Evolutionary conservation across 2,113 vertebrate genomes (phyloP), one percentile per base, ranked within the genome.

Genomic region (Ophiodon elongatus): DNA sequence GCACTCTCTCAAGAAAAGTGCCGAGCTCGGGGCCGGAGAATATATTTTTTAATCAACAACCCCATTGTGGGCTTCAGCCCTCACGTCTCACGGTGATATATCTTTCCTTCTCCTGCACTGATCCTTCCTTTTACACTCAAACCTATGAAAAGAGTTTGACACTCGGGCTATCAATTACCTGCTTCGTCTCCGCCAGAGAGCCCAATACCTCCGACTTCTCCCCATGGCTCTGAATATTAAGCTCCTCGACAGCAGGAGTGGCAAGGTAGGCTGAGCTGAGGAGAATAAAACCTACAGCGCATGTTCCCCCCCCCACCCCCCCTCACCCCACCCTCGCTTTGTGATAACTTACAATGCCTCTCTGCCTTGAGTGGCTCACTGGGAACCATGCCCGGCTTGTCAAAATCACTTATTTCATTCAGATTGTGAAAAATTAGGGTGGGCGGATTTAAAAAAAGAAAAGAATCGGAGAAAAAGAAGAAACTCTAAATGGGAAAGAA

Each of bases 121-220:
- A 87, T 85, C 78, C 79, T n/a, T 73, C 65, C 65, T 76, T n/a
- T 78, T 84, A 70, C 73, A 74, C 68, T 59, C 29, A 33, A 68
- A 82, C 83, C 41, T 17, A 41, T 82, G 80, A 91, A 90, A 90
- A 59, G 73, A 76, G 83, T 88, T 72, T 85, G 83, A 90, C 82
- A 79, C 82, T 83, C 74, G 0, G 79, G 85, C 83, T 85, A 92
- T 92, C 86, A 88, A 90, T 87, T 89, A 88, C 83, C 70, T 73
- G 85, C 82, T 88, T 56, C 65, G 35, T 63, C 68, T 82, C 59
- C 19, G 56, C 29, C 67, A 57, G 43, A 59, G 73, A 78, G 77
- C 77, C 77, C 68, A 65, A 87, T 67, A n/a, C 21, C 76, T 68
- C 73, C 63, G 29, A 43, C 71, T 78, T 52, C 45, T 59, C 79